These are phyloP conservation scores for Phymanthus crucifer DNA, from an alignment of 92 coral and sea anemone species.

Conservation along the genomic window DNA sequence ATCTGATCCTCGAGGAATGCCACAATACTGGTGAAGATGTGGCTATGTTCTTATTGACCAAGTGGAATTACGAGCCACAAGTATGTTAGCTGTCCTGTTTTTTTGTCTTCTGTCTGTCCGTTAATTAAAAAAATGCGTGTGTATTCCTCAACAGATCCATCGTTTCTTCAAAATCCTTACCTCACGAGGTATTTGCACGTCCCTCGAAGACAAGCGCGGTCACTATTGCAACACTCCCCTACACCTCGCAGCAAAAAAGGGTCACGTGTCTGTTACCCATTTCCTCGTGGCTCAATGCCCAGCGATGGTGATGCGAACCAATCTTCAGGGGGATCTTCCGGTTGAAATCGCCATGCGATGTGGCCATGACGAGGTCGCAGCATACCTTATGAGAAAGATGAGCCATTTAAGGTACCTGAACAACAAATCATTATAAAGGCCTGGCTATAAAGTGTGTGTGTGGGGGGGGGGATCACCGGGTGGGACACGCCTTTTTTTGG, in stretches of 20 bases:
- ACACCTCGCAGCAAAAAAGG: constrained; percentile 57
- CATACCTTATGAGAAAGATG: constrained; percentile 56
- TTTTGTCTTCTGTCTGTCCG: background rate
- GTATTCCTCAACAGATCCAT: constrained; percentile 9
- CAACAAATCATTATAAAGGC: background rate
- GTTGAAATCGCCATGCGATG: constrained; percentile 51
- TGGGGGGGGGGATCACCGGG: too few relatives aligned
- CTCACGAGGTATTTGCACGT: background rate
- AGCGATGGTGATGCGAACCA: constrained; percentile 43
- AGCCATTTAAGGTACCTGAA: constrained; percentile 35
- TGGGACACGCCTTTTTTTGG: too few relatives aligned
- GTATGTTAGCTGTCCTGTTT: background rate
- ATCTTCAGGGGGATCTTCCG: constrained; percentile 46
- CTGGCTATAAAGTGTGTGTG: too few relatives aligned
- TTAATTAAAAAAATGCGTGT: background rate
- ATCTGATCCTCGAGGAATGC: constrained; percentile 23
- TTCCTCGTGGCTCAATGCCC: constrained; percentile 42
- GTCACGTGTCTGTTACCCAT: constrained; percentile 48
- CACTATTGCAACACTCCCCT: constrained; percentile 43
- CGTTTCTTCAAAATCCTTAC: constrained; percentile 23
- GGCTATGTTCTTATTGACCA: constrained; percentile 44
- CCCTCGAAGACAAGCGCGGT: constrained; percentile 13
- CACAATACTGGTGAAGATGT: constrained; percentile 4
- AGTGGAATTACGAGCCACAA: constrained; percentile 61
- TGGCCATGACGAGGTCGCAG: constrained; percentile 57